These are phyloP conservation scores for Meriones unguiculatus DNA, from an alignment of 2,113 vertebrate genomes.

Conservation along the genomic window DNA sequence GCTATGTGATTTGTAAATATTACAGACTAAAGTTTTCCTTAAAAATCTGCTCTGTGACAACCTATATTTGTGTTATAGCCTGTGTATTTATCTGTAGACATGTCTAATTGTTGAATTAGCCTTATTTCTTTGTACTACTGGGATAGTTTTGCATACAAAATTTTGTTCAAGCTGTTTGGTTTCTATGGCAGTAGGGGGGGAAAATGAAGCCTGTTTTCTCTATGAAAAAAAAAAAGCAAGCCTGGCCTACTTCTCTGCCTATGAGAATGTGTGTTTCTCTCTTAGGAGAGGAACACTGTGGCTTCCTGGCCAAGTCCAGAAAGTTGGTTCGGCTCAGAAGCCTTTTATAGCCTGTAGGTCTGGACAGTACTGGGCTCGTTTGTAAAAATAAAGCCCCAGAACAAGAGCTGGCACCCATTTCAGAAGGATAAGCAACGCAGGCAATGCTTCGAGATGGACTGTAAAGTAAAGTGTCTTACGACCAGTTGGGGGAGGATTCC, in stretches of 20 bases:
- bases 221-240: background rate
- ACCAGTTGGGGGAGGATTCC: background rate
- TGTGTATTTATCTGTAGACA: background rate
- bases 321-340: background rate
- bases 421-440: background rate
- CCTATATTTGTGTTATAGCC: background rate
- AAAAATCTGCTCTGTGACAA: background rate
- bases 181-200: background rate
- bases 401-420: background rate
- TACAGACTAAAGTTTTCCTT: background rate
- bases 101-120: background rate
- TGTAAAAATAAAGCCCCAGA: slow-evolving; percentile 51
- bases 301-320: background rate
- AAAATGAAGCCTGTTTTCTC: slow-evolving; percentile 44
- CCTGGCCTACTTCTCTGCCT: background rate
- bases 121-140: slow-evolving; percentile 3
- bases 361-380: background rate
- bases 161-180: slow-evolving; percentile 5
- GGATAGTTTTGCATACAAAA: slow-evolving; percentile 35
- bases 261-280: background rate
- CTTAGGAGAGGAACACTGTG: background rate
- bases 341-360: background rate
- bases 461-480: background rate
- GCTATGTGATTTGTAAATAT: background rate
- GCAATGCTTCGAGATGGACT: background rate